Base-by-base conservation (phyloP, 2,113 vertebrate genomes). In the Anas platyrhynchos region DNA sequence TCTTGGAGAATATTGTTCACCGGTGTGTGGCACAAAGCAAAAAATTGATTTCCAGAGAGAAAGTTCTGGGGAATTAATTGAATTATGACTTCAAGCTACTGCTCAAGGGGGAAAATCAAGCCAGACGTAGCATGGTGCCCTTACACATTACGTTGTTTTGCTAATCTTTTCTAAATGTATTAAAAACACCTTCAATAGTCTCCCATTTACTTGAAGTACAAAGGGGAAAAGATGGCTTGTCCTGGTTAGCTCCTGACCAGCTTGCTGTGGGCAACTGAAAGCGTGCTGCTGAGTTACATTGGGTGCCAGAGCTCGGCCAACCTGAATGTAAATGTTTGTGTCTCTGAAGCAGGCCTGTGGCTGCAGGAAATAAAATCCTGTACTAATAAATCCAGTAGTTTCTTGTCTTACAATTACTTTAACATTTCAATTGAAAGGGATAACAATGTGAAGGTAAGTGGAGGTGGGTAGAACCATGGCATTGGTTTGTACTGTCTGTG, bases 371-470 rank as follows among this genome's bases (percentile, higher is more conserved):
- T 76, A 91, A 96, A 95, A 59, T 79, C 56, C 58, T 82, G n/a
- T 95, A 89, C 84, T 94, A 94, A 82, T 95, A 93, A 50, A 94
- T 76, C 11, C 55, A 78, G 8, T 69, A 85, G 94, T 89, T 97
- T 91, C 78, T 94, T 93, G 94, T 86, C 85, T 96, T 44, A 36
- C 58, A 74, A 38, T 94, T 38, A 93, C 90, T 92, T 79, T 94
- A 94, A 95, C 83, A 16, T 83, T 89, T 96, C 94, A 94, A 97
- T 89, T 96, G 91, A 91, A 97, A 97, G 94, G 90, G 89, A 27
- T 89, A 62, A 90, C 96, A 94, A 97, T 97, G 92, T 62, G 43
- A 95, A 98, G 97, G 98, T 98, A 98, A 98, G 97, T 98, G 83
- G 83, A 94, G 90, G 68, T 88, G 83, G 88, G 72, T 91, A n/a